A percentile compares a stretch with the other conserved stretches of the same genome.
Evolutionary conservation across 2,888 invertebrate genomes (phyloP).

Genomic region (Epicampocera succincta): DNA sequence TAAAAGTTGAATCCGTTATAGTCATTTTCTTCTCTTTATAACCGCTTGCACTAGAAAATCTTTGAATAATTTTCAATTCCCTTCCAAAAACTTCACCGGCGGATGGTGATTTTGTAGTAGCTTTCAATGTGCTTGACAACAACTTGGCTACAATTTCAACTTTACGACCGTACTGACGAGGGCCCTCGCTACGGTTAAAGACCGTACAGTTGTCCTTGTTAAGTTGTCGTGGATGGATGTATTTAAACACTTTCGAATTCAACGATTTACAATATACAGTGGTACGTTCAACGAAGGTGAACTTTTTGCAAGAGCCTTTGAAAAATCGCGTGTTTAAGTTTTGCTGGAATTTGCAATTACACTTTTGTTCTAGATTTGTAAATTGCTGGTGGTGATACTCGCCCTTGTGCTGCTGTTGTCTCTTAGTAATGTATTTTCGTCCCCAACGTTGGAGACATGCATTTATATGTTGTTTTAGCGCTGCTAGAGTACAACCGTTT

Average conservation of each 20-base stretch:
- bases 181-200: constrained; percentile 42
- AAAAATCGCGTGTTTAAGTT: constrained; percentile 25
- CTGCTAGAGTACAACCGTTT: constrained; percentile 74
- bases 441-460: constrained; percentile 77
- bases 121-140: constrained; percentile 75
- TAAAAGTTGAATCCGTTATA: constrained; percentile 74
- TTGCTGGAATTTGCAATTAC: constrained; percentile 33
- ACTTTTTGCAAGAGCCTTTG: constrained; percentile 24
- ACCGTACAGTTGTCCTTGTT: constrained; percentile 20
- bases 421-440: constrained; percentile 54
- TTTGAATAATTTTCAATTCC: constrained; percentile 25
- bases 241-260: constrained; percentile 69
- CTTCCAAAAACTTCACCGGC: constrained; percentile 34
- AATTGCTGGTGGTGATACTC: constrained; percentile 25
- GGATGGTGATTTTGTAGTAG: constrained; percentile 7
- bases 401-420: constrained; percentile 36
- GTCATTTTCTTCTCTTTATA: constrained; percentile 73
- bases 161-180: constrained; percentile 60
- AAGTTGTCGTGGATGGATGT: constrained; percentile 39
- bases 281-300: constrained; percentile 45
- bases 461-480: constrained; percentile 74
- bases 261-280: constrained; percentile 64
- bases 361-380: constrained; percentile 44
- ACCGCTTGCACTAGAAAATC: constrained; percentile 1
- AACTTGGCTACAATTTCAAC: constrained; percentile 74